phyloP scores from a whole-genome alignment of 1,140 invertebrate species.

The Drosophila fuyamai region DNA sequence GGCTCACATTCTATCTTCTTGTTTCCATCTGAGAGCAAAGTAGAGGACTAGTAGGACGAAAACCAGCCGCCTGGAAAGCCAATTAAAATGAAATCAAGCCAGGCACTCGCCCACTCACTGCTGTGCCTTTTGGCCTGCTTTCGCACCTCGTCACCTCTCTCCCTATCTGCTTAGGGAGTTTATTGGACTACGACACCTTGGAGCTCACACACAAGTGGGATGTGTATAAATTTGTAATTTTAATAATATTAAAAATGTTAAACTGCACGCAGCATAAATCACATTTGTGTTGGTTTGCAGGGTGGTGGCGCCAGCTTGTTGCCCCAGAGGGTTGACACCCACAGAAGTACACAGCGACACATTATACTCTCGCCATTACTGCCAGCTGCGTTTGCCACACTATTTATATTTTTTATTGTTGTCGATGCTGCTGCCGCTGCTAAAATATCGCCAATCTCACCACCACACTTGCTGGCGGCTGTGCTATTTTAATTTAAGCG shows the following conservation, averaged over 20 bases:
- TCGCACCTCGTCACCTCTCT: background rate
- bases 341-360: constrained; percentile 19
- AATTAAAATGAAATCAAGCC: constrained; percentile 59
- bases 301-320: constrained; percentile 65
- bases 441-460: constrained; percentile 9
- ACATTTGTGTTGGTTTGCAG: constrained; percentile 44
- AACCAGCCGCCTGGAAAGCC: constrained; percentile 47
- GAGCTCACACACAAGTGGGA: constrained; percentile 30
- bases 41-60: background rate
- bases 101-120: constrained; percentile 7
- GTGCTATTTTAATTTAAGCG: constrained; percentile 77
- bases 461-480: constrained; percentile 12
- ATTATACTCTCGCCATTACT: constrained; percentile 72
- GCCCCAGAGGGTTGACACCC: constrained; percentile 57
- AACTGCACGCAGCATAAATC: constrained; percentile 78
- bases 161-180: constrained; percentile 45
- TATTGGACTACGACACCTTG: constrained; percentile 71
- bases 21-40: background rate
- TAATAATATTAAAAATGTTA: constrained; percentile 82
- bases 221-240: constrained; percentile 77
- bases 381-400: constrained; percentile 74
- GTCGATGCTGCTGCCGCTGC: constrained; percentile 15
- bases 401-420: constrained; percentile 77
- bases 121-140: constrained; percentile 5
- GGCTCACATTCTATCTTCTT: too few relatives aligned